Evolutionary conservation across 1,140 invertebrate genomes (phyloP), one percentile per base, ranked within the genome.

Genomic region (Drosophila melanica): DNA sequence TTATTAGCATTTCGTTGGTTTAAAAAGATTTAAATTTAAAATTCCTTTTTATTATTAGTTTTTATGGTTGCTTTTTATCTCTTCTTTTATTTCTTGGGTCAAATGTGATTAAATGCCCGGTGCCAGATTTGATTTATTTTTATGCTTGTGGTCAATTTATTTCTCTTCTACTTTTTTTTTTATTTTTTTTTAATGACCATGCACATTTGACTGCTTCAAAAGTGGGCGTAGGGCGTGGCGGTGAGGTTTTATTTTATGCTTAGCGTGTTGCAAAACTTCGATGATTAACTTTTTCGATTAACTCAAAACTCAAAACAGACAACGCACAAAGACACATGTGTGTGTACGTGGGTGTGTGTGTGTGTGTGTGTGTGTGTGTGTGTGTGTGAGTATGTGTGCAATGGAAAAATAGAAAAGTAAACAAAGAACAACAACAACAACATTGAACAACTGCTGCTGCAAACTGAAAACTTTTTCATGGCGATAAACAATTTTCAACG

Each of bases 281-380:
- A 87, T 86, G 82, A 86, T 86, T 86, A 86, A 86, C 82, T 86
- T 86, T 86, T 86, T 86, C 82, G 82, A 86, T 86, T 86, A 86
- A 86, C 82, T 87, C 75, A 77, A 87, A 82, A 86, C 71, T 75
- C 80, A 57, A 81, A 75, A 58, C 76, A 84, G 67, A 79, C 45
- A 79, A 45, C 42, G 35, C 41, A 63, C 67, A 58, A 73, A 54
- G 58, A 62, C 37, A 42, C 39, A 53, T 47, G 54, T 45, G 48
- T 16, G 45, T n/a, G n/a, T n/a, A n/a, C n/a, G n/a, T n/a, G n/a
- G n/a, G n/a, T n/a, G n/a, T n/a, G n/a, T n/a, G n/a, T n/a, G n/a
- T n/a, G n/a, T 47, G 54, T 47, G 48, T 16, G 47, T 47, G 54
- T 47, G 48, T 16, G 47, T 47, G 54, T 47, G 48, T 16, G 47